phyloP scores from a whole-genome alignment of 64 coral and sea anemone genomes.

The Trachythela sp. region DNA sequence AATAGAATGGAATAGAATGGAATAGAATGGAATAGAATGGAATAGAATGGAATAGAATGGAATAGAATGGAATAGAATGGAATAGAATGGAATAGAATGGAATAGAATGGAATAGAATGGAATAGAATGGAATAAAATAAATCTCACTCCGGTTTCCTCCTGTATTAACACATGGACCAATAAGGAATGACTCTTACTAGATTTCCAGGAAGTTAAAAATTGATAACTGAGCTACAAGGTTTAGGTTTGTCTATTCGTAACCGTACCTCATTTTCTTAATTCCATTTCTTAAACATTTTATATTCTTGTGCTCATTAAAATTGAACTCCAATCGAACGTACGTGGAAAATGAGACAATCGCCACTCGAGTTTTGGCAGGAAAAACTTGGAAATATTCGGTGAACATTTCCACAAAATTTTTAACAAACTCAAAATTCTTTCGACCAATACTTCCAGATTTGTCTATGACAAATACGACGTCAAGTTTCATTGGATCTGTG shows the following conservation, averaged over 20 bases:
- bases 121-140: neutral
- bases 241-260: neutral
- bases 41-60: no score
- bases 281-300: neutral
- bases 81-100: no score
- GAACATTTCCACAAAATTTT: neutral
- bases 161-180: neutral
- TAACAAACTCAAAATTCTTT: neutral
- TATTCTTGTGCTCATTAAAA: neutral
- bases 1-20: no score
- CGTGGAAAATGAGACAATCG: neutral
- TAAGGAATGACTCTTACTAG: neutral
- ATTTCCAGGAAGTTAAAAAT: neutral
- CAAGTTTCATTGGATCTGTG: neutral
- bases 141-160: neutral
- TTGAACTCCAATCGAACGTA: neutral
- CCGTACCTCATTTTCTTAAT: neutral
- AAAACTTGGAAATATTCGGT: neutral
- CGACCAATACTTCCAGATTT: neutral
- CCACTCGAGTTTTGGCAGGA: conserved; percentile 1
- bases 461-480: neutral
- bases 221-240: neutral
- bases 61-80: no score
- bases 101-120: no score
- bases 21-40: no score